Percentiles rank a stretch among this genome's conserved stretches.
These are phyloP conservation scores for Odontamblyopus rebecca DNA, from an alignment of 2,797 vertebrate species.

Conservation along the genomic window DNA sequence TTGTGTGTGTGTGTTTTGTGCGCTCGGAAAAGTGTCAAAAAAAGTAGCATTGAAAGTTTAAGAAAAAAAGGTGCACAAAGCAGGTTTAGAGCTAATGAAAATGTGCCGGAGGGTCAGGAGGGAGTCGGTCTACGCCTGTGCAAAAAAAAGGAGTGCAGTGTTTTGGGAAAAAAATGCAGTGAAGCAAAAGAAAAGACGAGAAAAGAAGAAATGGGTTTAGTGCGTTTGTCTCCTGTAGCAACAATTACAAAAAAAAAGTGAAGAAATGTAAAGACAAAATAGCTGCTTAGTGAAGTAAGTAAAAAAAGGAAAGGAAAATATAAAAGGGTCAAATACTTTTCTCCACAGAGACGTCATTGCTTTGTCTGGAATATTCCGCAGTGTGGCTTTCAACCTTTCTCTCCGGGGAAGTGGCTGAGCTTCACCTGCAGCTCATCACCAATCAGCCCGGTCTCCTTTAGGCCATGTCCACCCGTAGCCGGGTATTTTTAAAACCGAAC, in stretches of 20 bases:
- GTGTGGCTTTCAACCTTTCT: too few species aligned
- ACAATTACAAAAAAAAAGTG: background rate
- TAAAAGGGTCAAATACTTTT: too few species aligned
- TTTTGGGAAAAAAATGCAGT: background rate
- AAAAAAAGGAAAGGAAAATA: too few species aligned
- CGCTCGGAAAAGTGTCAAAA: background rate
- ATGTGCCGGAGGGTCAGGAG: background rate
- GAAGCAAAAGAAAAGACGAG: background rate
- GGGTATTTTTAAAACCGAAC: too few species aligned
- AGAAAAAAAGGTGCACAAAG: conserved; percentile 7
- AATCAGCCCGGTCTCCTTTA: too few species aligned
- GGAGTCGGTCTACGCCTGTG: background rate
- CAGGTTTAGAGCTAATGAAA: conserved; percentile 22
- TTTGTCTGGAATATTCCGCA: too few species aligned
- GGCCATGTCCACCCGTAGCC: too few species aligned
- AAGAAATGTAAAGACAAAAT: background rate
- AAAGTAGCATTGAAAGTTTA: background rate
- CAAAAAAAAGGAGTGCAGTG: too few species aligned
- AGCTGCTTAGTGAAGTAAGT: background rate
- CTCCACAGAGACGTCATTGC: too few species aligned
- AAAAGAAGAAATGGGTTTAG: background rate
- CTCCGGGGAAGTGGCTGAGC: too few species aligned
- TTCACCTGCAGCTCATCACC: too few species aligned
- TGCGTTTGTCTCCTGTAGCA: background rate
- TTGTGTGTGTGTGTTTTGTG: background rate